Conservation (phyloP, 2,113 vertebrate species). For the Chlamydotis undulata region DNA sequence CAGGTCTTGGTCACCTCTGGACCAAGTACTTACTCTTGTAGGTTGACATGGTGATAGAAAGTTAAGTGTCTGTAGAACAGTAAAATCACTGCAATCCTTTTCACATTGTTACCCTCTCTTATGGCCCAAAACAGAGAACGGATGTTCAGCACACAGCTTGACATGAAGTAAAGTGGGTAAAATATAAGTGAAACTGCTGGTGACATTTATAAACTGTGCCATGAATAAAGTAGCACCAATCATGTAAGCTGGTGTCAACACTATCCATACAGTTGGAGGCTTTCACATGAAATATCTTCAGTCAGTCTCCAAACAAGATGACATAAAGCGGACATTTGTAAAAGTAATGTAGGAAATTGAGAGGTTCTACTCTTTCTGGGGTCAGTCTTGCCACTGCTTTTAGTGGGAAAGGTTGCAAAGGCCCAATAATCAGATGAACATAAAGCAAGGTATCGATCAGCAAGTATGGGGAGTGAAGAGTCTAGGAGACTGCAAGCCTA, state of each 20-base stretch:
- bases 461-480: neutral
- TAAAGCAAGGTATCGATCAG: neutral
- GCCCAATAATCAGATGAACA: neutral
- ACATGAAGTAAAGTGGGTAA: neutral
- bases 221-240: neutral
- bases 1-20: neutral
- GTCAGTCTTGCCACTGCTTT: neutral
- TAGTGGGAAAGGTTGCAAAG: neutral
- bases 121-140: neutral
- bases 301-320: neutral
- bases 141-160: neutral
- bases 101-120: neutral
- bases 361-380: neutral
- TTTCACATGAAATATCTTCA: neutral
- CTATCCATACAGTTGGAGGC: neutral
- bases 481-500: neutral
- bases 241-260: neutral
- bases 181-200: neutral
- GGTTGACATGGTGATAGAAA: neutral
- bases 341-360: neutral
- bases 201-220: neutral
- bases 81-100: neutral
- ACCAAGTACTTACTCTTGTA: neutral
- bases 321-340: neutral
- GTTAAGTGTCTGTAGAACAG: neutral